phyloP scores from a whole-genome alignment of 2,888 invertebrate species.

The Rhagonycha fulva region DNA sequence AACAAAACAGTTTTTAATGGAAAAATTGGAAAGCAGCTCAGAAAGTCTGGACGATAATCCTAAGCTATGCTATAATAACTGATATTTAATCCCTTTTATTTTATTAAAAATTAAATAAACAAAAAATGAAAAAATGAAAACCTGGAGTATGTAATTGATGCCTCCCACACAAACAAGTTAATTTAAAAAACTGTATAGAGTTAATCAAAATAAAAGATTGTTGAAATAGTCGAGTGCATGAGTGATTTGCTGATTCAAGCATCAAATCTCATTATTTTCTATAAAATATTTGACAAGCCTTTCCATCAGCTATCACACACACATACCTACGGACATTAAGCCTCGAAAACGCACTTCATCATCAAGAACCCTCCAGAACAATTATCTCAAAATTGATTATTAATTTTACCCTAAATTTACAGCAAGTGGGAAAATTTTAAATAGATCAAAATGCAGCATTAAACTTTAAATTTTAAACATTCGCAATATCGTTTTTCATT shows the following conservation, averaged over 20 bases:
- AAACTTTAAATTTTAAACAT: background rate
- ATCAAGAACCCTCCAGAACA: background rate
- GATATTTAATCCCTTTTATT: background rate
- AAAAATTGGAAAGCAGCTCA: too few species aligned
- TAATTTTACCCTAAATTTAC: background rate
- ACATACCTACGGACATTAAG: background rate
- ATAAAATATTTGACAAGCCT: conserved; percentile 17
- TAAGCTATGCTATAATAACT: background rate
- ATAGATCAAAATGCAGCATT: background rate
- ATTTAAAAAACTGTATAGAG: background rate
- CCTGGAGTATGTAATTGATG: background rate
- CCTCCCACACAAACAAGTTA: background rate
- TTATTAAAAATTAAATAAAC: background rate
- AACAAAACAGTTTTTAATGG: too few species aligned
- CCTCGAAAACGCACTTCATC: background rate
- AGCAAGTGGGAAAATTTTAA: background rate
- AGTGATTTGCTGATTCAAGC: background rate
- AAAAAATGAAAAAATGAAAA: background rate
- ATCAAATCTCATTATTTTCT: background rate
- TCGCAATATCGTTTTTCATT: background rate
- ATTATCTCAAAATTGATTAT: background rate
- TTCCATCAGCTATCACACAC: conserved; percentile 18
- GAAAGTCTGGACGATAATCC: background rate
- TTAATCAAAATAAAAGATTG: background rate
- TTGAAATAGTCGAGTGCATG: background rate